Evolutionary conservation across 2,888 invertebrate genomes (phyloP).

Genomic region (Heliconius charithonia): DNA sequence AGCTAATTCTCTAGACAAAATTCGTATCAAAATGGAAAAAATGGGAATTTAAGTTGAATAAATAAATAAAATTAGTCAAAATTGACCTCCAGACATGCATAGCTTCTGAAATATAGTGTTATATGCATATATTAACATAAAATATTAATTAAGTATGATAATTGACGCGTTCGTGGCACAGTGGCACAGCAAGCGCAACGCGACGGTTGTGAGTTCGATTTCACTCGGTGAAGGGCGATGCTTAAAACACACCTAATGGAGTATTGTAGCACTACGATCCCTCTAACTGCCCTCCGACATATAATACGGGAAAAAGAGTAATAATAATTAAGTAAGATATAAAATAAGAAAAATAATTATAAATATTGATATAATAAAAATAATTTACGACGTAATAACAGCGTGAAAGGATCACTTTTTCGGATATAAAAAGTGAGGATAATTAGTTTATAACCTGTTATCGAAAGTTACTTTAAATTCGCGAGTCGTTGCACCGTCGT

Average conservation of each 20-base stretch:
- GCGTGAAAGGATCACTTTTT: constrained; percentile 9
- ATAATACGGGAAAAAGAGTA: too few relatives aligned
- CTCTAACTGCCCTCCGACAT: too few relatives aligned
- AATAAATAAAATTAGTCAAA: neutral
- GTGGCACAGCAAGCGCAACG: neutral
- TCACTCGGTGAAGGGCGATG: neutral
- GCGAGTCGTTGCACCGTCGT: constrained; percentile 6
- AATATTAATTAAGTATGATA: neutral
- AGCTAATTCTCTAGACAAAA: neutral
- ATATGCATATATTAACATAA: neutral
- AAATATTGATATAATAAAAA: neutral
- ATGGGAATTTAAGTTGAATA: neutral
- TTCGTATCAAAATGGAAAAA: neutral
- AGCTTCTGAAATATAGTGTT: neutral
- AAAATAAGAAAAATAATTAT: too few relatives aligned
- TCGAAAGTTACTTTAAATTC: constrained; percentile 1
- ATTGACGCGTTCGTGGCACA: neutral
- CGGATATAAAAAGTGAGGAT: neutral
- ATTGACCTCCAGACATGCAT: neutral
- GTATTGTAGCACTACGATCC: too few relatives aligned
- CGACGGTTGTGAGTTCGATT: neutral
- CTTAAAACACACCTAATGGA: too few relatives aligned
- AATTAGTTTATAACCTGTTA: constrained; percentile 16
- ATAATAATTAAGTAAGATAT: too few relatives aligned
- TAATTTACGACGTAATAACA: neutral